These are phyloP conservation scores for Bradypodion ventrale DNA, from an alignment of 2,797 vertebrate species.

Conservation along the genomic window DNA sequence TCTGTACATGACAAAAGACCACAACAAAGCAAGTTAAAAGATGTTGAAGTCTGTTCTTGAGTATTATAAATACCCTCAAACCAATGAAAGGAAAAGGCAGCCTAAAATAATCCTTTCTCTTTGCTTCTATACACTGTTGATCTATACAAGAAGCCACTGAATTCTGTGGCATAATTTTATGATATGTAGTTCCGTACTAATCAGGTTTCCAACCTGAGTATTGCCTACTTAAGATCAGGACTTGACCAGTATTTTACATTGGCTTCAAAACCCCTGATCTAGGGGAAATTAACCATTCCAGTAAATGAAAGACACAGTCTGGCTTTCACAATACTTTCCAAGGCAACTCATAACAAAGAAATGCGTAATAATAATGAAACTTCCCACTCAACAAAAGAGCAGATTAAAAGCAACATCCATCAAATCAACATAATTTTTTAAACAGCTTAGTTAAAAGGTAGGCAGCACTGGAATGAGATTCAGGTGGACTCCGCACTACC, in stretches of 20 bases:
- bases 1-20: neutral
- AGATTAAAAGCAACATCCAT: neutral
- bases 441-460: neutral
- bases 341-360: neutral
- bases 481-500: neutral
- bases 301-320: neutral
- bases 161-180: neutral
- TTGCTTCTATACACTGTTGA: neutral
- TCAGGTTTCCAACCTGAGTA: neutral
- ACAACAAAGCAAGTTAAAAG: neutral
- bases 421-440: neutral
- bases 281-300: neutral
- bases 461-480: neutral
- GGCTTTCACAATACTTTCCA: neutral
- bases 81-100: neutral
- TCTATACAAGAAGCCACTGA: neutral
- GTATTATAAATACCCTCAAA: neutral
- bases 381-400: neutral
- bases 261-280: neutral
- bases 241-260: neutral
- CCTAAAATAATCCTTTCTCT: neutral
- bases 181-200: neutral
- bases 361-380: neutral
- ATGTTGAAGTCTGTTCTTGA: neutral
- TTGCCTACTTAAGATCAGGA: neutral